phyloP scores from a whole-genome alignment of 1,140 invertebrate species.

The Myzus persicae region DNA sequence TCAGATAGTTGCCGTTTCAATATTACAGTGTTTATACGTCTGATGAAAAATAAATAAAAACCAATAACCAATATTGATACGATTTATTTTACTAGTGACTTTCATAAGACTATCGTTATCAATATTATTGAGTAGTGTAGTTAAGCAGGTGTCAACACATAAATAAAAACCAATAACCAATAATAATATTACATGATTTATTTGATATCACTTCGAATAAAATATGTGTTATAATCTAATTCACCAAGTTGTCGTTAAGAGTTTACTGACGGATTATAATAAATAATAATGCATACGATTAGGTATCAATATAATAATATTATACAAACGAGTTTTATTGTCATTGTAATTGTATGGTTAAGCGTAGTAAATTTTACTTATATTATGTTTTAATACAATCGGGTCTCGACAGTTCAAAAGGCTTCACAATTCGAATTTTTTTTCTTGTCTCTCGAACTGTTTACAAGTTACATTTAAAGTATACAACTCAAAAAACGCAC shows the following conservation, averaged over 20 bases:
- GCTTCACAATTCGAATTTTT: no score
- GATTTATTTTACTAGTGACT: background rate
- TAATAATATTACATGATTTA: no score
- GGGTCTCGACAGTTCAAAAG: no score
- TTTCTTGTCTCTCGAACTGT: no score
- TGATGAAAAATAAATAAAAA: no score
- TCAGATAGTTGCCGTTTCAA: background rate
- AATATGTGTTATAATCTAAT: background rate
- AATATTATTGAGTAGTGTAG: background rate
- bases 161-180: background rate
- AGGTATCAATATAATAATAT: background rate
- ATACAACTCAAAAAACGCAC: no score
- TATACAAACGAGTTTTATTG: background rate
- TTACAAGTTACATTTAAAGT: no score
- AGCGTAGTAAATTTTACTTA: background rate
- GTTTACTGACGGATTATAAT: background rate
- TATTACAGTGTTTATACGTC: background rate
- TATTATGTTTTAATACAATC: no score
- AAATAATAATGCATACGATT: background rate
- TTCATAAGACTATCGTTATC: background rate
- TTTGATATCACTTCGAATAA: background rate
- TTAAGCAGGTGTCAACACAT: background rate
- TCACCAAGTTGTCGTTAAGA: background rate
- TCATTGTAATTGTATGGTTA: background rate
- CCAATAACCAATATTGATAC: no score